Base-by-base conservation (phyloP, 2,888 invertebrate genomes). In the Tenthredo mesomela region DNA sequence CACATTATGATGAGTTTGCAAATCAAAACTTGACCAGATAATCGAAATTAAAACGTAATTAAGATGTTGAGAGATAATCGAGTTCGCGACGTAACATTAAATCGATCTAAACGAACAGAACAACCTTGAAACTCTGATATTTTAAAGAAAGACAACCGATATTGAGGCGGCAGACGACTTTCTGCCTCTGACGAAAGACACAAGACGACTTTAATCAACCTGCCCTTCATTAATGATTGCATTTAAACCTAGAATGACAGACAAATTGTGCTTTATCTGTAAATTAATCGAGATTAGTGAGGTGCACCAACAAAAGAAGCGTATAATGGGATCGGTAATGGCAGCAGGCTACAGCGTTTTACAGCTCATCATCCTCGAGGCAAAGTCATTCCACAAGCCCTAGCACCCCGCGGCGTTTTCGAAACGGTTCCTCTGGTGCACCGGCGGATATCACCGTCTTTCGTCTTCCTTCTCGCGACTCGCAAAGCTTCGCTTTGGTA, bases 171-270 rank as follows among this genome's bases (percentile, higher is more conserved):
- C 58, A n/a, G 33, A 25, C 21, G 29, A 65, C 18, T 43, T 82
- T 47, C 50, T 82, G 50, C 25, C 65, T 70, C 82, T 40, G 82
- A 67, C 47, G 82, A 82, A 70, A 70, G 67, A 82, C 82, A 47
- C 47, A 88, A 88, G 88, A 88, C 87, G 88, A 89, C 89, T 90
- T 90, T 89, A 89, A 91, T 91, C 89, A 65, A 89, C 88, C 88
- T 88, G 86, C 83, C 83, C 87, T 89, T 91, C 91, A 89, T 91
- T 91, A 91, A 91, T 88, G 89, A 88, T 86, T 87, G 85, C 86
- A 85, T 86, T 88, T 87, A 86, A 86, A 87, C 86, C 85, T 86
- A 54, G 85, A 77, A 87, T 86, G 86, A 86, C 87, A 78, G 89
- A 90, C 89, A 89, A 90, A 91, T 91, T 90, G 87, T 86, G 86